Percentiles rank a stretch among this genome's conserved stretches.
Evolutionary conservation across 2,888 invertebrate species (phyloP).

Genomic region (Cabera pusaria): DNA sequence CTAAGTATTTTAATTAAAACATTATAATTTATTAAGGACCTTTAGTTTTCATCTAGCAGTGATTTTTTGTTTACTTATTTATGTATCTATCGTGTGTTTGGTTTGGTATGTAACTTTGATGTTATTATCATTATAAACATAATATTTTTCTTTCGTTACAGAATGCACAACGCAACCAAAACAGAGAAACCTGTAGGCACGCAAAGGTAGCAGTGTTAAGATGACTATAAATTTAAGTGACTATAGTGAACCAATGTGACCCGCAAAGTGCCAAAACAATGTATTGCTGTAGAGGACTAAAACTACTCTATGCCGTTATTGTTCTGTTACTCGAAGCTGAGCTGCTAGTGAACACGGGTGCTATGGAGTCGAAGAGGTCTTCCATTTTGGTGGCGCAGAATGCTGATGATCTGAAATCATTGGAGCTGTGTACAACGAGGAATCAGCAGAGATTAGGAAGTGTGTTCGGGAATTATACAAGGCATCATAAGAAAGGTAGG

Average conservation of each 20-base stretch:
- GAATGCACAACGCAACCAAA: conserved; percentile 46
- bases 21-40: no score
- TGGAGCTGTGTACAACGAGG: conserved; percentile 68
- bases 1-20: no score
- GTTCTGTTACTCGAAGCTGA: conserved; percentile 72
- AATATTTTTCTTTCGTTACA: conserved; percentile 49
- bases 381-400: conserved; percentile 69
- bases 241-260: conserved; percentile 65
- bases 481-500: conserved; percentile 77
- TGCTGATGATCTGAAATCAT: conserved; percentile 67
- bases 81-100: no score
- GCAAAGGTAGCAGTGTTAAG: conserved; percentile 60
- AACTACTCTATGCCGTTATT: conserved; percentile 73
- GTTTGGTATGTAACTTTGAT: no score
- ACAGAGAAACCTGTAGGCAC: conserved; percentile 22
- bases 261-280: conserved; percentile 76
- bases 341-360: conserved; percentile 68
- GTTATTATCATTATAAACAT: not conserved
- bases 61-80: no score
- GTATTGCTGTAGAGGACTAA: conserved; percentile 77
- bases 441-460: conserved; percentile 75
- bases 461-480: conserved; percentile 75
- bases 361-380: conserved; percentile 75
- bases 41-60: no score
- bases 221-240: conserved; percentile 79